Evolutionary conservation across 2,888 invertebrate species (phyloP).

Genomic region (Acleris emargana): DNA sequence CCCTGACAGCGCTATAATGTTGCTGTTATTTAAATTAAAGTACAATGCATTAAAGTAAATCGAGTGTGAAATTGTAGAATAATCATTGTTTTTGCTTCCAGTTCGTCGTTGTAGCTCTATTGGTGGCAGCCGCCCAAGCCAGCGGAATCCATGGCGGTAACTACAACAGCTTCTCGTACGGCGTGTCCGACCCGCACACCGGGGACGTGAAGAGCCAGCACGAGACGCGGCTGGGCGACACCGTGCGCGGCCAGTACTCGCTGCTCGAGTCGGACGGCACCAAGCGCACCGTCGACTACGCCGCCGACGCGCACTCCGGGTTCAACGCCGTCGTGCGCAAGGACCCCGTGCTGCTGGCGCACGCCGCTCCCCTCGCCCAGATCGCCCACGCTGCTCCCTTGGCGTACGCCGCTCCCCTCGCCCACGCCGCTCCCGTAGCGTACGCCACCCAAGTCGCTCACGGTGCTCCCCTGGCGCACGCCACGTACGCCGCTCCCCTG

Average conservation of each 20-base stretch:
- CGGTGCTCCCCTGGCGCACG: slow-evolving; percentile 43
- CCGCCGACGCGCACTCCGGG: slow-evolving; percentile 55
- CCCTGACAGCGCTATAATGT: no score
- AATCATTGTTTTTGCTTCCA: slow-evolving; percentile 52
- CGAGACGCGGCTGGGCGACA: slow-evolving; percentile 84
- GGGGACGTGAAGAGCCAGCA: slow-evolving; percentile 76
- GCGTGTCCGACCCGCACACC: slow-evolving; percentile 66
- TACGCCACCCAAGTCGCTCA: slow-evolving; percentile 38
- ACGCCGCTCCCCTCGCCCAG: slow-evolving; percentile 43
- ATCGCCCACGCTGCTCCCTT: slow-evolving; percentile 45
- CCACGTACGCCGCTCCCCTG: slow-evolving; percentile 43
- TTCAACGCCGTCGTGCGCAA: slow-evolving; percentile 41
- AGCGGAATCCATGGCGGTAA: slow-evolving; percentile 46
- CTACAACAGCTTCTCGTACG: slow-evolving; percentile 66
- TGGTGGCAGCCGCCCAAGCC: slow-evolving; percentile 54
- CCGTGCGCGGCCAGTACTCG: slow-evolving; percentile 80
- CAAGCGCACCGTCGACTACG: slow-evolving; percentile 83
- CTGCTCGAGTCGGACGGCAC: slow-evolving; percentile 83
- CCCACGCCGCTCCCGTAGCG: slow-evolving; percentile 42
- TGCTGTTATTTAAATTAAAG: no score
- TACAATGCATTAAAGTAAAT: neutral
- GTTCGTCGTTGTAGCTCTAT: slow-evolving; percentile 57
- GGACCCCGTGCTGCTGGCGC: slow-evolving; percentile 42
- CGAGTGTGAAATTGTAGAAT: neutral
- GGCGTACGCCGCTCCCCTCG: slow-evolving; percentile 35